Evolutionary conservation across 2,888 invertebrate species (phyloP).

Genomic region (Melipona bicolor): DNA sequence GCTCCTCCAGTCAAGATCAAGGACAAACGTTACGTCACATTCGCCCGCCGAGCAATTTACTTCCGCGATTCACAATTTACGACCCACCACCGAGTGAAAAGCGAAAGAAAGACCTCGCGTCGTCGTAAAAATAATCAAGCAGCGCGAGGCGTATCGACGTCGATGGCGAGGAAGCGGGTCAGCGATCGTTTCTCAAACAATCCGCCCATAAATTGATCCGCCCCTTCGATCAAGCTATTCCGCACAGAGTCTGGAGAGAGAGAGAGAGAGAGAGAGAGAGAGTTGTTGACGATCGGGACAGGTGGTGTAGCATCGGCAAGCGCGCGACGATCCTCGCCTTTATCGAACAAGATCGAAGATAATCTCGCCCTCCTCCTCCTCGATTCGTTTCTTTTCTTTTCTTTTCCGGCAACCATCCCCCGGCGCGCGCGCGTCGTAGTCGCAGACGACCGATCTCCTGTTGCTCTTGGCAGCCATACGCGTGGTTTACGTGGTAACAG

Average conservation of each 20-base stretch:
- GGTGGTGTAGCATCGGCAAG: conserved; percentile 18
- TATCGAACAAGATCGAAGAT: conserved; percentile 64
- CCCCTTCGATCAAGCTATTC: conserved; percentile 36
- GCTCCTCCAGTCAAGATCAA: not conserved
- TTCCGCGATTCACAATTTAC: not conserved
- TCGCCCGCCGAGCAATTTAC: too few relatives aligned
- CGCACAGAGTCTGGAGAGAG: not conserved
- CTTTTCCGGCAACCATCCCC: conserved; percentile 5
- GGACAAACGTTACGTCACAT: not conserved
- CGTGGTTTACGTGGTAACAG: conserved; percentile 77
- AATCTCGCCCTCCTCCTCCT: conserved; percentile 45
- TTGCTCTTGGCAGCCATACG: conserved; percentile 73
- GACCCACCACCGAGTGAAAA: too few relatives aligned
- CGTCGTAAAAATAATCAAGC: not conserved
- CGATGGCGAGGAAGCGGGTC: not conserved
- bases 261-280: conserved; percentile 1
- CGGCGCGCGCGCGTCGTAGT: not conserved
- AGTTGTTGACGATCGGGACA: conserved; percentile 51
- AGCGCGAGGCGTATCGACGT: not conserved
- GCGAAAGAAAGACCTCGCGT: not conserved
- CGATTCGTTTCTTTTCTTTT: conserved; percentile 7
- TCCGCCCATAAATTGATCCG: conserved; percentile 48
- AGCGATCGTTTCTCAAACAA: conserved; percentile 22
- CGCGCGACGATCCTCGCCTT: conserved; percentile 38
- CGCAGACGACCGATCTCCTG: conserved; percentile 61